Conservation (phyloP, 2,888 invertebrate species). For the Epiblema foenella region DNA sequence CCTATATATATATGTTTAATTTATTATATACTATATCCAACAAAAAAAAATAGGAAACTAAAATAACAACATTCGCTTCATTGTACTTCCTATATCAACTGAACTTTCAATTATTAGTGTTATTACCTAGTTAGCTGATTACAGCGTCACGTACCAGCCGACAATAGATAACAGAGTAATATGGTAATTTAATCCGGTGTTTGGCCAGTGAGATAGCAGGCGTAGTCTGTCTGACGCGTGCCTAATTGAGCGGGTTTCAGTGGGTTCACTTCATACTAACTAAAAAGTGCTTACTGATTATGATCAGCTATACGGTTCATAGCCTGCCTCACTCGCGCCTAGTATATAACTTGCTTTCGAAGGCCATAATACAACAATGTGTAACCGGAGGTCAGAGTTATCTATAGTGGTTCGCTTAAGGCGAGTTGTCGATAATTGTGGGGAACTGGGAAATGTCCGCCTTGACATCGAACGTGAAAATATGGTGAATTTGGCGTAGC, state of each 20-base stretch:
- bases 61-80: conserved; percentile 11
- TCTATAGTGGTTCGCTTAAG: background rate
- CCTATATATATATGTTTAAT: too few relatives aligned
- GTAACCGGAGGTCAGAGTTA: background rate
- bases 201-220: conserved; percentile 40
- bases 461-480: background rate
- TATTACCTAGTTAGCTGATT: conserved; percentile 37
- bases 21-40: conserved; percentile 24
- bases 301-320: background rate
- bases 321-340: background rate
- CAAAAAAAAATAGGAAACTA: background rate
- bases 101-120: conserved; percentile 36
- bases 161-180: conserved; percentile 39
- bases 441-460: background rate
- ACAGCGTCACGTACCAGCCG: conserved; percentile 35
- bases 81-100: conserved; percentile 24
- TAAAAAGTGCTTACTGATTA: background rate
- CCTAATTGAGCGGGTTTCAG: conserved; percentile 28
- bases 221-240: conserved; percentile 26
- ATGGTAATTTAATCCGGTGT: conserved; percentile 43
- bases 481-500: background rate
- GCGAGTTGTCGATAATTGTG: background rate
- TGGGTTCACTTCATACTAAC: conserved; percentile 4
- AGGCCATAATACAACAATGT: background rate
- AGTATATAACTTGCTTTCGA: background rate